These are phyloP conservation scores for Grantiella picta DNA, from an alignment of 2,113 vertebrate genomes.

Conservation along the genomic window DNA sequence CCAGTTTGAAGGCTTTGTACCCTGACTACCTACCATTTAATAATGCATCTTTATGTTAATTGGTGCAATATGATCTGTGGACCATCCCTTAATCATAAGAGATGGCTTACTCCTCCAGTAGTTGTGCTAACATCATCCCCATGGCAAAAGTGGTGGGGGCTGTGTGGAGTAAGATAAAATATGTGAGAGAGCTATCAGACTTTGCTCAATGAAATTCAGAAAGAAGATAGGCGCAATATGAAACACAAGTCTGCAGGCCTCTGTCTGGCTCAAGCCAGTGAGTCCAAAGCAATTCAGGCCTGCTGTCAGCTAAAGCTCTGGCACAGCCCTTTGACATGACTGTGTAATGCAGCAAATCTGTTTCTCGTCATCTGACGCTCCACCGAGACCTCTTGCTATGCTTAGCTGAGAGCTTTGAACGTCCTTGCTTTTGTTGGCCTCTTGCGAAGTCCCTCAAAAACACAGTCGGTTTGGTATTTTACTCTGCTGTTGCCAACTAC, in stretches of 20 bases:
- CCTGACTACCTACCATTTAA: neutral
- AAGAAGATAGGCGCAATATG: neutral
- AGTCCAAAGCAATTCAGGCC: conserved; percentile 1
- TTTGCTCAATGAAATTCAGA: neutral
- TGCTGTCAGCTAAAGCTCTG: conserved; percentile 21
- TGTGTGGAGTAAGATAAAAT: neutral
- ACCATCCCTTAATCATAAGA: neutral
- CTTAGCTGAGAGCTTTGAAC: conserved; percentile 36
- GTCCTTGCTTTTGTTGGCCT: conserved; percentile 50
- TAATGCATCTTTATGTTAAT: neutral
- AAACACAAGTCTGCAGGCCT: neutral
- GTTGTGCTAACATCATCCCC: neutral
- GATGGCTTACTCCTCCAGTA: neutral
- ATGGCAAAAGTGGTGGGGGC: neutral
- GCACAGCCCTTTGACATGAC: conserved; percentile 41
- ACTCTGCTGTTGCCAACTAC: neutral
- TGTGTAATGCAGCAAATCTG: conserved; percentile 51
- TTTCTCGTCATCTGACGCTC: conserved; percentile 50
- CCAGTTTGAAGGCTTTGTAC: neutral
- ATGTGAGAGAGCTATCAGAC: neutral
- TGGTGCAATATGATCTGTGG: neutral
- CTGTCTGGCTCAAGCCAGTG: neutral
- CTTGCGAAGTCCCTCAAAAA: neutral
- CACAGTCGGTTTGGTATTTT: neutral
- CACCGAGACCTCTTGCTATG: conserved; percentile 18